phyloP scores from a whole-genome alignment of 2,113 vertebrate species.

The Otus sunia region DNA sequence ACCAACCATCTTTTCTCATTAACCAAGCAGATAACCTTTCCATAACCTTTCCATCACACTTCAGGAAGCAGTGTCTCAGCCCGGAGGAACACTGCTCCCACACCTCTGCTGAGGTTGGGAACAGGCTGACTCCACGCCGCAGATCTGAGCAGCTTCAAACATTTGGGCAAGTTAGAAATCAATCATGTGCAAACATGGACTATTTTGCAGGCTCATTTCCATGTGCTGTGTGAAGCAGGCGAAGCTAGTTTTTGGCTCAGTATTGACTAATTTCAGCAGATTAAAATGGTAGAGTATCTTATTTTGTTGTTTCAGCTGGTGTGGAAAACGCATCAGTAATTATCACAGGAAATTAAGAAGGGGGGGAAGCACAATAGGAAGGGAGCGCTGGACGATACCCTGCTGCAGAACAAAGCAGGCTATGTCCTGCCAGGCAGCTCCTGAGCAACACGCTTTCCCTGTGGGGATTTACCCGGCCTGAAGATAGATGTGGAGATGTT shows the following conservation, averaged over 20 bases:
- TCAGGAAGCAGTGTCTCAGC: neutral
- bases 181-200: neutral
- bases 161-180: neutral
- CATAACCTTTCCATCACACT: neutral
- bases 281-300: conserved; percentile 45
- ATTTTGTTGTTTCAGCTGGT: conserved; percentile 72
- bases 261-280: conserved; percentile 31
- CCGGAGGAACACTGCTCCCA: neutral
- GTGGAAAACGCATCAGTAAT: conserved; percentile 22
- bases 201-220: neutral
- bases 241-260: neutral
- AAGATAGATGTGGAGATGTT: neutral
- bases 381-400: neutral
- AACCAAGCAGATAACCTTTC: conserved; percentile 16
- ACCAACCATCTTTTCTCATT: neutral
- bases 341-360: conserved; percentile 22
- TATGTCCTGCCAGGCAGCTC: conserved; percentile 35
- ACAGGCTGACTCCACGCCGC: neutral
- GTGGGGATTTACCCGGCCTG: neutral
- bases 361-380: neutral
- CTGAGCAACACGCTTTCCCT: neutral
- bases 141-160: neutral
- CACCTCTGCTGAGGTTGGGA: neutral
- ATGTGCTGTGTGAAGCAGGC: neutral
- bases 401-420: neutral